phyloP scores from a whole-genome alignment of 2,797 vertebrate genomes.

The Girardinus metallicus region DNA sequence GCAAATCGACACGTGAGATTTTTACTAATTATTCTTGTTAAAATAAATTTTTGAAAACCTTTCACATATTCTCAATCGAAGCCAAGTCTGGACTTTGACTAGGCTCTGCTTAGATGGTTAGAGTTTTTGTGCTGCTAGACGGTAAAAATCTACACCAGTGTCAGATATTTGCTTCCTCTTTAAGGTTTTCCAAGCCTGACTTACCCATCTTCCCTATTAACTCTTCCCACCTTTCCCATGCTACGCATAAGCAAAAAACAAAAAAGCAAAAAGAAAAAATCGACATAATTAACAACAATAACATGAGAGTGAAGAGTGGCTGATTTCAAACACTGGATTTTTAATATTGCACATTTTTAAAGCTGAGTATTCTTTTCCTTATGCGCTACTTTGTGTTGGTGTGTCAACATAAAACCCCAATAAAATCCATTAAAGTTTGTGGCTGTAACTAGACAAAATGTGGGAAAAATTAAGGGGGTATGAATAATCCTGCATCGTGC shows the following conservation, averaged over 20 bases:
- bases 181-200: not conserved
- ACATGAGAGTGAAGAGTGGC: not conserved
- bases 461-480: not conserved
- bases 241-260: not conserved
- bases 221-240: not conserved
- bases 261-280: too few species aligned
- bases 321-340: not conserved
- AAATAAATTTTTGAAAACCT: not conserved
- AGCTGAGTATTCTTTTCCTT: not conserved
- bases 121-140: not conserved
- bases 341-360: not conserved
- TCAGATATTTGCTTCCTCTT: not conserved
- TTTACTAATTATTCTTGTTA: not conserved
- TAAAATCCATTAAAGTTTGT: not conserved
- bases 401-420: not conserved
- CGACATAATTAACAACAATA: not conserved
- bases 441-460: not conserved
- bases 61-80: not conserved
- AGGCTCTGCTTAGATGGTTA: not conserved
- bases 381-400: not conserved
- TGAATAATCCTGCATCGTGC: not conserved
- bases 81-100: not conserved
- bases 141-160: not conserved
- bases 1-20: not conserved
- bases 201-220: not conserved